Conservation (phyloP, 2,888 invertebrate species). For the Metacarcinus magister region DNA sequence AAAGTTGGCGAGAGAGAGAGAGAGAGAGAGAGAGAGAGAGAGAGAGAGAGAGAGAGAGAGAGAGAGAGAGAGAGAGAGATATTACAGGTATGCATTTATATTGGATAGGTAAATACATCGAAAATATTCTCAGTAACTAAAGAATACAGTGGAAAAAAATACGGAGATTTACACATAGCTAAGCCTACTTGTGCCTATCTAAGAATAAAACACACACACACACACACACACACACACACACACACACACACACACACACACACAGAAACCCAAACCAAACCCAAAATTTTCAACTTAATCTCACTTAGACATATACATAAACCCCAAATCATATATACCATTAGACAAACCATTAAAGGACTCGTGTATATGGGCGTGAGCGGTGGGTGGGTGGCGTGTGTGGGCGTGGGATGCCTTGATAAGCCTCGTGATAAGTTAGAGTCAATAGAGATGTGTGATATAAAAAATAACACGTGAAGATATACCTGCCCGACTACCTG, state of each 20-base stretch:
- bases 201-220: conserved; percentile 56
- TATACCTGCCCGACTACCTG: background rate
- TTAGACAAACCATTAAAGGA: background rate
- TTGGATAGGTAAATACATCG: background rate
- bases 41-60: background rate
- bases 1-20: background rate
- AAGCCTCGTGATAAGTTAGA: background rate
- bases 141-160: background rate
- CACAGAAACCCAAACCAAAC: background rate
- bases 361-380: background rate
- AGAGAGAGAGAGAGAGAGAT: background rate
- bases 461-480: background rate
- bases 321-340: background rate
- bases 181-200: background rate
- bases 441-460: background rate
- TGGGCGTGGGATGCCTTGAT: background rate
- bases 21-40: conserved; percentile 6
- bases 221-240: conserved; percentile 12
- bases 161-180: background rate
- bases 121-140: background rate
- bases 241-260: conserved; percentile 39
- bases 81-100: background rate
- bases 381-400: background rate
- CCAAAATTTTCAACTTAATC: background rate
- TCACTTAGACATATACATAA: background rate